These are phyloP conservation scores for Hipparchia sbordonii DNA, from an alignment of 2,888 invertebrate species.

Conservation along the genomic window DNA sequence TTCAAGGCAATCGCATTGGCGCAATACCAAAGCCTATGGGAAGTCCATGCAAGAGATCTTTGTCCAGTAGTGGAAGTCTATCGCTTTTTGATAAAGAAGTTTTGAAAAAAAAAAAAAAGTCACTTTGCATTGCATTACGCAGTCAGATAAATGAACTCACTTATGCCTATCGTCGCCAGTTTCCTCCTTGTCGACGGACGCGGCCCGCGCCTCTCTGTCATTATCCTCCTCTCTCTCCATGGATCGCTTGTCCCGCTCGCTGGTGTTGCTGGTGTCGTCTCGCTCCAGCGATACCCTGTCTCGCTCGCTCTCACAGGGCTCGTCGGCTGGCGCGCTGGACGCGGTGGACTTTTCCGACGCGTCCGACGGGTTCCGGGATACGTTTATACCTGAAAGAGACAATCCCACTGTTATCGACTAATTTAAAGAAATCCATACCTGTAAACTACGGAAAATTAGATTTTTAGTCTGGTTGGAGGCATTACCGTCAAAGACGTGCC, in stretches of 20 bases:
- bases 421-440: too few relatives aligned
- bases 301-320: slow-evolving; percentile 41
- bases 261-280: slow-evolving; percentile 34
- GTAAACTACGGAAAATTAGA: too few relatives aligned
- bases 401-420: too few relatives aligned
- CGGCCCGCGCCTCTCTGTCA: slow-evolving; percentile 31
- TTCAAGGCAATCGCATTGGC: too few relatives aligned
- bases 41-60: too few relatives aligned
- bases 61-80: too few relatives aligned
- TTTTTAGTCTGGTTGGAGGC: too few relatives aligned
- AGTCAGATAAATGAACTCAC: slow-evolving; percentile 46
- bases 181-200: slow-evolving; percentile 22
- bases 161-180: slow-evolving; percentile 47
- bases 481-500: too few relatives aligned
- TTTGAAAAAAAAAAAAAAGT: too few relatives aligned
- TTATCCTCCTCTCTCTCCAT: slow-evolving; percentile 45
- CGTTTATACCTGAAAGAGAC: slow-evolving; percentile 59
- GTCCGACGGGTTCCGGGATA: slow-evolving; percentile 74
- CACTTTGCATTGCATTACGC: too few relatives aligned
- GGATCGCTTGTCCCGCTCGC: slow-evolving; percentile 43
- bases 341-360: slow-evolving; percentile 62
- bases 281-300: slow-evolving; percentile 42
- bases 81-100: too few relatives aligned
- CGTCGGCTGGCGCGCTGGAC: slow-evolving; percentile 44
- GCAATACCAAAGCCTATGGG: too few relatives aligned